Percentiles rank a stretch among this genome's conserved stretches.
These are phyloP conservation scores for Electrona antarctica DNA, from an alignment of 2,113 vertebrate genomes.

Conservation along the genomic window DNA sequence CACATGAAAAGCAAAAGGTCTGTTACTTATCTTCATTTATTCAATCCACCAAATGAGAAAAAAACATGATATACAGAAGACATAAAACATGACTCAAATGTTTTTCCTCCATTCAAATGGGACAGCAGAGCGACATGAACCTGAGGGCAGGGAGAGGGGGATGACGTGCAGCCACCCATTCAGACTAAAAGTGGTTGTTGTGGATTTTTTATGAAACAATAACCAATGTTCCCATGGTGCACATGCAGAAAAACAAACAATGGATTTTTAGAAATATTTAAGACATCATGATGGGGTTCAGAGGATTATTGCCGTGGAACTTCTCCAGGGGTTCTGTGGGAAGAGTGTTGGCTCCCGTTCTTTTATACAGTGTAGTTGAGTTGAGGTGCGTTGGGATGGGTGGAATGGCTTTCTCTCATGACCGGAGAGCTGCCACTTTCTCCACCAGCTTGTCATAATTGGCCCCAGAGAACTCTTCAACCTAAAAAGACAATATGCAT, in stretches of 20 bases:
- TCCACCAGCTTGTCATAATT: rapidly evolving
- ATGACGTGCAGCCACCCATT: too few species aligned
- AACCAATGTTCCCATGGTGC: not conserved
- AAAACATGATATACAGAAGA: slow-evolving; percentile 8
- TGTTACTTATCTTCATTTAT: slow-evolving; percentile 48
- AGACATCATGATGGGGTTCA: not conserved
- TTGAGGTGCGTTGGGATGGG: not conserved
- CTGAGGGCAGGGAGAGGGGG: too few species aligned
- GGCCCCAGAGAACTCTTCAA: slow-evolving; percentile 64
- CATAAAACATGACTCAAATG: slow-evolving; percentile 1
- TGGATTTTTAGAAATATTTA: not conserved
- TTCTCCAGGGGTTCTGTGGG: not conserved
- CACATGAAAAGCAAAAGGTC: not conserved
- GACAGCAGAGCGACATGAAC: too few species aligned
- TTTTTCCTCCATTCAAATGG: too few species aligned
- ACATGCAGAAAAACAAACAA: slow-evolving; percentile 2
- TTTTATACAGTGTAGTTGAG: not conserved
- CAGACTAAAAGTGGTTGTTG: not conserved
- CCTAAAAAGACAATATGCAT: slow-evolving; percentile 39
- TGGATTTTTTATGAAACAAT: not conserved
- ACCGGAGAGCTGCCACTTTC: rapidly evolving
- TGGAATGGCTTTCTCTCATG: too few species aligned
- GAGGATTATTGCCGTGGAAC: not conserved
- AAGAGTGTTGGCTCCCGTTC: not conserved
- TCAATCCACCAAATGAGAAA: slow-evolving; percentile 42